phyloP scores from a whole-genome alignment of 1,140 invertebrate species.

The Colletes latitarsis region DNA sequence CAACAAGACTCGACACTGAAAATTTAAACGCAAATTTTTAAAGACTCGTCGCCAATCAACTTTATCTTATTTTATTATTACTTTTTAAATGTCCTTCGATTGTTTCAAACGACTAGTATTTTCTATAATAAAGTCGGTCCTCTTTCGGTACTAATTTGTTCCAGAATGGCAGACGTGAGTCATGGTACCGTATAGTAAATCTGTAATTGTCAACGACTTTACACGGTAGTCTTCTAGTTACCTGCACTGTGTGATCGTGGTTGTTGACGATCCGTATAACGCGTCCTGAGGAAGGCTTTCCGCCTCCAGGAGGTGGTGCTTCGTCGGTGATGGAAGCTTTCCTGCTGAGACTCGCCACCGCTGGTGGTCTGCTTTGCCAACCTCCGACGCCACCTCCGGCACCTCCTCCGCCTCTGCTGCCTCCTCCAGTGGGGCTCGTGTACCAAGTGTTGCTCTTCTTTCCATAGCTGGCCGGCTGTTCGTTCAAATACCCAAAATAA shows the following conservation, averaged over 20 bases:
- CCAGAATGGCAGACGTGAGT: no score
- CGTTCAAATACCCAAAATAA: constrained; percentile 27
- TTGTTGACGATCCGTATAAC: constrained; percentile 96
- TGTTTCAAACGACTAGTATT: no score
- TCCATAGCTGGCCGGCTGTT: constrained; percentile 90
- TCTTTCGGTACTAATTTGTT: no score
- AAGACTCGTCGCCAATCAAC: not conserved
- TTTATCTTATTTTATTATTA: no score
- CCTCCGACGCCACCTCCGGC: constrained; percentile 83
- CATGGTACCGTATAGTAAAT: no score
- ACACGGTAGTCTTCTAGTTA: constrained; percentile 70
- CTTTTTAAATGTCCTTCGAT: no score
- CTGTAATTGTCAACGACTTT: not conserved
- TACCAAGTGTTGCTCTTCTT: constrained; percentile 94
- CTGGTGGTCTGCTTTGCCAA: constrained; percentile 87
- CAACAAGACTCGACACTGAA: constrained; percentile 92
- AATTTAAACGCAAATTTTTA: not conserved
- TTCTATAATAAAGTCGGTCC: no score
- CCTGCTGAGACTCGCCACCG: constrained; percentile 85
- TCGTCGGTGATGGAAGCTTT: constrained; percentile 83
- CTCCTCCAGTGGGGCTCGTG: constrained; percentile 82
- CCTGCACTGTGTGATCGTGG: constrained; percentile 94
- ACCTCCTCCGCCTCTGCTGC: constrained; percentile 81
- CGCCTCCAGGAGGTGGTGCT: constrained; percentile 85
- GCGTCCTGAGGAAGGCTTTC: constrained; percentile 90